Evolutionary conservation across 2,888 invertebrate species (phyloP), one percentile per base, ranked within the genome.

Genomic region (Lamproptera curius): DNA sequence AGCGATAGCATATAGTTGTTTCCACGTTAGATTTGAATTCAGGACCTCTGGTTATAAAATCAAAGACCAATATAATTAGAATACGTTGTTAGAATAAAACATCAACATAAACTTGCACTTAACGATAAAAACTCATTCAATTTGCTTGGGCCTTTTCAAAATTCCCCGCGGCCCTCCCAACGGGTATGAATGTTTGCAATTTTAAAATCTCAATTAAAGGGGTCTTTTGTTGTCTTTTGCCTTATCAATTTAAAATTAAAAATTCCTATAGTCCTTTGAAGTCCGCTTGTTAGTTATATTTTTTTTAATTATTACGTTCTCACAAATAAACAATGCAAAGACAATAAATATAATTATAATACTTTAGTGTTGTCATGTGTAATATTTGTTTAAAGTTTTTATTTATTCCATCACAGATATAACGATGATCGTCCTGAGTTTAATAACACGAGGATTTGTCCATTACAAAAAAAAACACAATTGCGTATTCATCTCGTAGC

Each of bases 401-500:
- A 5, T n/a, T 6, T 28, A 28, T n/a, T 2, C n/a, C n/a, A 4
- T 6, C 5, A 28, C 6, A 28, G 6, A 28, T 10, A 28, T 9
- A 28, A 23, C n/a, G n/a, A n/a, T n/a, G n/a, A n/a, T n/a, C n/a
- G n/a, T n/a, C n/a, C n/a, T n/a, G n/a, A n/a, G n/a, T 6, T 23
- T 6, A 23, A 23, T 23, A 23, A 23, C 23, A 23, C 8, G 8
- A 4, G 4, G 4, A 8, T 23, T 23, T 23, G 8, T 23, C n/a
- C 8, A 23, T 23, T 23, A 54, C 48, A 53, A 49, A 48, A 47
- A 41, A 37, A 51, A 56, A 54, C 43, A 42, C 56, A 54, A 55
- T 55, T 50, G 47, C 39, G 48, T 56, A 56, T 58, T 58, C 54
- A 53, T 56, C 50, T 48, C 47, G 46, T 55, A 50, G 49, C 53